These are phyloP conservation scores for Leptinotarsa lineolata DNA, from an alignment of 1,140 invertebrate species.

Conservation along the genomic window DNA sequence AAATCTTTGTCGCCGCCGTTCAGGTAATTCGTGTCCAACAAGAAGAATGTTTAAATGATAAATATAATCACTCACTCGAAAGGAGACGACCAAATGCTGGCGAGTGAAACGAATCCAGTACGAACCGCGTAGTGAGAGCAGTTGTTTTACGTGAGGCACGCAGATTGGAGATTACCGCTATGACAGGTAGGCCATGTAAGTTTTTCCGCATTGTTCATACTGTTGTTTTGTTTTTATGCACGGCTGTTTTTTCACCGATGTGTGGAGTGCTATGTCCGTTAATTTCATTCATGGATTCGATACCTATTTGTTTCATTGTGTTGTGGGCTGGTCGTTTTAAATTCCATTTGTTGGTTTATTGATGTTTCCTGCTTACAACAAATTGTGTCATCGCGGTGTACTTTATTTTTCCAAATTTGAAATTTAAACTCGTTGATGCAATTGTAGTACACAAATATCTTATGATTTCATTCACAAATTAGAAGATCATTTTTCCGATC, in stretches of 20 bases:
- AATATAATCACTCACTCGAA: not conserved
- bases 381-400: not conserved
- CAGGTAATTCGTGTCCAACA: slow-evolving; percentile 23
- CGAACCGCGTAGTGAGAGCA: not conserved
- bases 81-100: not conserved
- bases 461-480: too few species aligned
- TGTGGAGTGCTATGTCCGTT: not conserved
- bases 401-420: too few species aligned
- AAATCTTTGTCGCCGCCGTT: slow-evolving; percentile 26
- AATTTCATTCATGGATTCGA: slow-evolving; percentile 8
- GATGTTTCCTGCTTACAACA: not conserved
- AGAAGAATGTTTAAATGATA: slow-evolving; percentile 16
- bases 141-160: not conserved
- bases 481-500: too few species aligned
- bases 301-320: not conserved
- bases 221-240: not conserved
- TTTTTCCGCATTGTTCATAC: slow-evolving; percentile 17
- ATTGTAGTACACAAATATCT: too few species aligned
- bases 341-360: not conserved
- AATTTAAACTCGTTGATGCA: too few species aligned
- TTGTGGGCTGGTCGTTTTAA: not conserved
- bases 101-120: slow-evolving; percentile 17
- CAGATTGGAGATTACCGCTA: not conserved
- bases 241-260: not conserved
- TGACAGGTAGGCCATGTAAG: slow-evolving; percentile 16